phyloP scores from a whole-genome alignment of 2,797 vertebrate genomes.

The Crenuchus spilurus region DNA sequence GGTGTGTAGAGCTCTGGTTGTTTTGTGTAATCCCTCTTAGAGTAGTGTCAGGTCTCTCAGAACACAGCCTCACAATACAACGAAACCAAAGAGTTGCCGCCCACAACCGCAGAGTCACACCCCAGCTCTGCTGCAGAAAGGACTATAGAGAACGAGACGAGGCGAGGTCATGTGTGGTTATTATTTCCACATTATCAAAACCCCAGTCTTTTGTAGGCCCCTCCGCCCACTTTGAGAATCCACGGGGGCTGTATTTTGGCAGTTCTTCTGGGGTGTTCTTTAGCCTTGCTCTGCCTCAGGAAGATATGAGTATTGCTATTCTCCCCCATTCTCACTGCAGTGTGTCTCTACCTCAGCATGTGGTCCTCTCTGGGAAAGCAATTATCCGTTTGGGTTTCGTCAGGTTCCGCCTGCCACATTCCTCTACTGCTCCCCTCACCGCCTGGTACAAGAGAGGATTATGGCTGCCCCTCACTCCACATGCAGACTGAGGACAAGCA shows the following conservation, averaged over 20 bases:
- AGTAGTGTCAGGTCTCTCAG: slow-evolving; percentile 26
- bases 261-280: neutral
- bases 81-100: slow-evolving; percentile 35
- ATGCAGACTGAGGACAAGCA: slow-evolving; percentile 24
- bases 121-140: neutral
- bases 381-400: slow-evolving; percentile 48
- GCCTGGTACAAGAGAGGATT: slow-evolving; percentile 55
- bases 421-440: slow-evolving; percentile 34
- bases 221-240: slow-evolving; percentile 19
- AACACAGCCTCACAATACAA: slow-evolving; percentile 23
- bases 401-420: slow-evolving; percentile 47
- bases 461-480: slow-evolving; percentile 4
- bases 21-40: slow-evolving; percentile 24
- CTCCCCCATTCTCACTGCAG: slow-evolving; percentile 18
- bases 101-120: slow-evolving; percentile 25
- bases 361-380: slow-evolving; percentile 36
- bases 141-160: neutral
- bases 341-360: slow-evolving; percentile 33
- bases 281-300: neutral
- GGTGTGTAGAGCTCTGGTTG: neutral
- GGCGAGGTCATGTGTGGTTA: slow-evolving; percentile 13
- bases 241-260: slow-evolving; percentile 26
- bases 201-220: slow-evolving; percentile 19
- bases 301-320: slow-evolving; percentile 29
- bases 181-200: slow-evolving; percentile 43